Conservation (phyloP, 2,888 invertebrate species). For the Eumerus sabulonum region DNA sequence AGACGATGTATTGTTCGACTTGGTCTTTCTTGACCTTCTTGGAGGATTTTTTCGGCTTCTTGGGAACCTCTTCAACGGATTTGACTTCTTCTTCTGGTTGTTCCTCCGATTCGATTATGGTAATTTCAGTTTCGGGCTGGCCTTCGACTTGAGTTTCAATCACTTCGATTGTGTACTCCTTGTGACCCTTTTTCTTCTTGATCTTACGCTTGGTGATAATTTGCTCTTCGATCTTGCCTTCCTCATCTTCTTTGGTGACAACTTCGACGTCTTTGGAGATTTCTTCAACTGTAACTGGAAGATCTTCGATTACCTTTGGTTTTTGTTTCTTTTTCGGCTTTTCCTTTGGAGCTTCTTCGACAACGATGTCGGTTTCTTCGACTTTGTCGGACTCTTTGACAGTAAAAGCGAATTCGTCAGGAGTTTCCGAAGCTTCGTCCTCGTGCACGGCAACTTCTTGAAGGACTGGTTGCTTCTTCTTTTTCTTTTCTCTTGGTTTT, state of each 20-base stretch:
- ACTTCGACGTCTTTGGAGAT: constrained; percentile 72
- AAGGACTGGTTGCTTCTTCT: constrained; percentile 72
- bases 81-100: constrained; percentile 66
- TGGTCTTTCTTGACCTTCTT: constrained; percentile 73
- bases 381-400: constrained; percentile 63
- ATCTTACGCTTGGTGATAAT: constrained; percentile 79
- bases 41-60: constrained; percentile 71
- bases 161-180: constrained; percentile 79
- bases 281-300: constrained; percentile 70
- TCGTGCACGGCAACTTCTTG: constrained; percentile 75
- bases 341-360: constrained; percentile 47
- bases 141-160: constrained; percentile 78
- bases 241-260: constrained; percentile 71
- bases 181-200: constrained; percentile 79
- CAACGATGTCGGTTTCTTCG: constrained; percentile 54
- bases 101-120: constrained; percentile 76
- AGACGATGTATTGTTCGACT: constrained; percentile 74
- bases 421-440: constrained; percentile 70
- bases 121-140: constrained; percentile 77
- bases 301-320: constrained; percentile 67
- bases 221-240: constrained; percentile 76
- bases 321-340: constrained; percentile 69
- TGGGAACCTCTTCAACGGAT: constrained; percentile 50
- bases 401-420: constrained; percentile 56
- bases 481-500: constrained; percentile 72